Conservation (phyloP, 2,888 invertebrate species). For the Calephelis perditalis region DNA sequence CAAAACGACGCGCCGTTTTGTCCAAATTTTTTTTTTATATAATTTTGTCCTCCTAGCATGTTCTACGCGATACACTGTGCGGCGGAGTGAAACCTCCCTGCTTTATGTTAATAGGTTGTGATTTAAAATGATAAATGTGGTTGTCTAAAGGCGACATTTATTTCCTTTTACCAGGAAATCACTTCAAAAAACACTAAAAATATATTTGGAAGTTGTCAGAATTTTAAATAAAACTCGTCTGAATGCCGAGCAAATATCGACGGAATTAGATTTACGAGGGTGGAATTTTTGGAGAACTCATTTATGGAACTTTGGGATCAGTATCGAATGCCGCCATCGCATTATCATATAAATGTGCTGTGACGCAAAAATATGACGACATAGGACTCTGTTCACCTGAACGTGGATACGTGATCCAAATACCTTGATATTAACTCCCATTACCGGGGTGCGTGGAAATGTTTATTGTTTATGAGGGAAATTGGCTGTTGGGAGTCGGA, state of each 20-base stretch:
- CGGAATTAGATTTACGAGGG: constrained; percentile 73
- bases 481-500: constrained; percentile 2
- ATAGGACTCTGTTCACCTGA: constrained; percentile 17
- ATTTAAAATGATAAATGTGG: too few species aligned
- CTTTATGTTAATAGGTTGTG: too few species aligned
- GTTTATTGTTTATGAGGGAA: constrained; percentile 5
- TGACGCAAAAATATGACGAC: constrained; percentile 70
- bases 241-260: constrained; percentile 53
- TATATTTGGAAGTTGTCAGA: constrained; percentile 5
- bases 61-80: too few species aligned
- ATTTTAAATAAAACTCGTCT: constrained; percentile 34
- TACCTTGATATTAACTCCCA: constrained; percentile 40
- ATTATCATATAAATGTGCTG: constrained; percentile 51
- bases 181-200: background rate
- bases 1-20: too few species aligned
- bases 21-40: too few species aligned
- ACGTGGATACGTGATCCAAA: constrained; percentile 42
- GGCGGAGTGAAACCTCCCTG: too few species aligned
- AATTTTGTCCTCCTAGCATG: too few species aligned
- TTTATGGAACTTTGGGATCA: constrained; percentile 55
- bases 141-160: background rate
- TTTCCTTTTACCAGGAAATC: background rate
- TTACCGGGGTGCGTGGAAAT: constrained; percentile 4
- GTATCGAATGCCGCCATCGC: constrained; percentile 50
- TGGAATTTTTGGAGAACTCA: constrained; percentile 67